Evolutionary conservation across 1,140 invertebrate genomes (phyloP), one percentile per base, ranked within the genome.

Genomic region (Hormaphis cornu): DNA sequence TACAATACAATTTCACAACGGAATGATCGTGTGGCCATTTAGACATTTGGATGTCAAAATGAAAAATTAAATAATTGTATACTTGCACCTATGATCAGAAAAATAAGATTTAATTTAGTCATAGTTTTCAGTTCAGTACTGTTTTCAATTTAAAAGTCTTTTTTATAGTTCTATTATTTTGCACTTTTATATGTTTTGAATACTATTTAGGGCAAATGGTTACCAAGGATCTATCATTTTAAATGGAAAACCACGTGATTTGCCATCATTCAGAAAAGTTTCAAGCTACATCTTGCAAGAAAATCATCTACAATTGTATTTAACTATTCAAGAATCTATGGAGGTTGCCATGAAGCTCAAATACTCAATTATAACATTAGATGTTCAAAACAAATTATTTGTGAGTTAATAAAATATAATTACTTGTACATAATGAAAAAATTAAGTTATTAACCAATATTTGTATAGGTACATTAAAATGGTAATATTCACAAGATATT

Each of bases 201-300:
- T n/a, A 61, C 14, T 22, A n/a, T 37, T 1, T 28, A 71, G 71
- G 16, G 28, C 52, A n/a, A 66, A 22, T 28, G 52, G 53, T 30
- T 56, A 44, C 2, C 24, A 61, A 12, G 71, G 71, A n/a, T 1
- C 28, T 6, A 37, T 72, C 3, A 44, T 44, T 37, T 52, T 70
- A 35, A 70, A 72, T 72, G 54, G 56, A 7, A 40, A 22, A 33
- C 18, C 5, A 0, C 24, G 56, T 48, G 44, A 72, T 63, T 26
- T 46, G n/a, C 8, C 80, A 6, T 75, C 76, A 9, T 84, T 84
- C 76, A 80, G 83, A 54, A 90, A 89, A 77, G 83, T 90, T 52
- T 89, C 89, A 7, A 88, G 88, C 74, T 95, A 94, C 78, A 95
- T 95, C 74, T 91, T 92, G 83, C 93, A 95, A 77, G 89, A 95